Evolutionary conservation across 1,140 invertebrate species (phyloP).

Genomic region (Homalodisca vitripennis): DNA sequence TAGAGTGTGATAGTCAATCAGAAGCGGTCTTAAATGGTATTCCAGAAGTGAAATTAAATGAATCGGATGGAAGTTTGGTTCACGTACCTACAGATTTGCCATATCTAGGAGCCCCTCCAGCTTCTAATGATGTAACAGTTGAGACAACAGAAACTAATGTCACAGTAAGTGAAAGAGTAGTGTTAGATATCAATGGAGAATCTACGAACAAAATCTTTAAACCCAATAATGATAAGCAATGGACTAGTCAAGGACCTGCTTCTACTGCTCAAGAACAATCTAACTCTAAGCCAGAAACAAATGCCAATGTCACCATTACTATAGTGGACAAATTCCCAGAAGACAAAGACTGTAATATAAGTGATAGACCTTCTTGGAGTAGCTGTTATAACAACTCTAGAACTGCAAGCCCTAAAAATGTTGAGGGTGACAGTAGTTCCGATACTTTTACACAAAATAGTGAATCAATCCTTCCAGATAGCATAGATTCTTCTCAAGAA

Average conservation of each 20-base stretch:
- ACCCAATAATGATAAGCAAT: not conserved
- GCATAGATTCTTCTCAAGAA: not conserved
- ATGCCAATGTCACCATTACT: not conserved
- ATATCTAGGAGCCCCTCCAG: conserved; percentile 20
- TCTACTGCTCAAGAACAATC: not conserved
- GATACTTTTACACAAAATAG: no score
- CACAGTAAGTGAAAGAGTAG: not conserved
- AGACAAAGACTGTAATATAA: no score
- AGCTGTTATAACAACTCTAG: no score
- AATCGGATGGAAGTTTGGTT: conserved; percentile 2
- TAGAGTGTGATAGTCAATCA: conserved; percentile 16
- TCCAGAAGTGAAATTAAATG: conserved; percentile 17
- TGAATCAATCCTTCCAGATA: conserved; percentile 6
- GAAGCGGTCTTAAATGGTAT: conserved; percentile 22
- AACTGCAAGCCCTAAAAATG: no score
- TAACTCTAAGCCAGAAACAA: not conserved
- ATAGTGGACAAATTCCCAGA: not conserved
- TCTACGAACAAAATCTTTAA: not conserved
- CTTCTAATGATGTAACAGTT: conserved; percentile 22
- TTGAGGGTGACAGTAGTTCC: no score
- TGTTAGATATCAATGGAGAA: not conserved
- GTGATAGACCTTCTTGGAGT: no score
- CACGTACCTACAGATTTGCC: conserved; percentile 21
- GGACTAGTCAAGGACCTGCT: not conserved
- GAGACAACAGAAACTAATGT: conserved; percentile 9